Percentiles rank a stretch among this genome's conserved stretches.
phyloP scores from a whole-genome alignment of 2,888 invertebrate species.

The Digitonthophagus gazella region DNA sequence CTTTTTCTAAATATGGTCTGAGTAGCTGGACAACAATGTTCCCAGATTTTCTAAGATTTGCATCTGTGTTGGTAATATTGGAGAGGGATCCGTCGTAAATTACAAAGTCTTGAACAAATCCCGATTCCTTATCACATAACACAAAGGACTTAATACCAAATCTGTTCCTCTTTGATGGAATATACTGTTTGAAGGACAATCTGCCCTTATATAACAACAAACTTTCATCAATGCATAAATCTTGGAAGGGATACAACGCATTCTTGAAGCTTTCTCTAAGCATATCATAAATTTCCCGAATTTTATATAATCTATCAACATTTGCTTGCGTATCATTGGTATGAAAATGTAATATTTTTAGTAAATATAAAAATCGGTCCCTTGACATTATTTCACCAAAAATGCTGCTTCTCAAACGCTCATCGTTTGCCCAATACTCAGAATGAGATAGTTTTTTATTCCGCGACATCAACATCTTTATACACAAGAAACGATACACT shows the following conservation, averaged over 20 bases:
- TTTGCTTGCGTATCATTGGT: constrained; percentile 24
- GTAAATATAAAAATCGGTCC: neutral
- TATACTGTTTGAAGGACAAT: too few relatives aligned
- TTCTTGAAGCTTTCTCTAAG: constrained; percentile 18
- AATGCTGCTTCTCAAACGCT: neutral
- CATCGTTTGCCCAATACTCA: constrained; percentile 7
- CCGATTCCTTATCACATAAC: constrained; percentile 31
- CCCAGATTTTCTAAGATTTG: too few relatives aligned
- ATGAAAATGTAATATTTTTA: constrained; percentile 32
- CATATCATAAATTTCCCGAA: constrained; percentile 24
- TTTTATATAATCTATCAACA: constrained; percentile 30
- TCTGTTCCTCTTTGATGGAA: constrained; percentile 25
- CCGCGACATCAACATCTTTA: constrained; percentile 8
- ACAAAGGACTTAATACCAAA: constrained; percentile 35
- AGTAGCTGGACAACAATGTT: too few relatives aligned
- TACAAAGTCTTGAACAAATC: too few relatives aligned
- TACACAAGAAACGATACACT: neutral
- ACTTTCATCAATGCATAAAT: constrained; percentile 33
- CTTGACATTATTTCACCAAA: constrained; percentile 2
- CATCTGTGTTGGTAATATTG: too few relatives aligned
- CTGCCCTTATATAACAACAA: constrained; percentile 30
- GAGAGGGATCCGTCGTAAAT: too few relatives aligned
- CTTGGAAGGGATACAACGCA: constrained; percentile 28
- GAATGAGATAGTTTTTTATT: neutral
- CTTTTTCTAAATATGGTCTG: too few relatives aligned